Base-by-base conservation (phyloP, 1,140 invertebrate species). In the Camponotus vicinus region DNA sequence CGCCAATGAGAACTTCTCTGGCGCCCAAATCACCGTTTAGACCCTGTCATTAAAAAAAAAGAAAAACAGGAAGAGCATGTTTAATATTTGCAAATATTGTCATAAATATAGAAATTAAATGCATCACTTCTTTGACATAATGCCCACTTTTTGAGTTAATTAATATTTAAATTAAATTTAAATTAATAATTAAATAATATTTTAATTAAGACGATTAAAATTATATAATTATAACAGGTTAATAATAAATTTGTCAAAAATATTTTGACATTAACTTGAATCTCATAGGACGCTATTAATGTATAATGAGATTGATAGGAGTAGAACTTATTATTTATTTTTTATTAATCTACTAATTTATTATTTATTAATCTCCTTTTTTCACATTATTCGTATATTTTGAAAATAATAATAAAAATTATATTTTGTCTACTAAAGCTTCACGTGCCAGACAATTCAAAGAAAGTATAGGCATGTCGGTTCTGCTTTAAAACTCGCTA, bases 1-100 rank as follows among this genome's bases (percentile, higher is more conserved):
- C 97, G 71, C 96, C 96, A 79, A 98, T 96, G 64, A 98, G 95
- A 87, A 96, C 96, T 87, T 97, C 97, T 69, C 97, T 96, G 64
- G 95, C 96, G 32, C 96, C 96, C 89, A 97, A 95, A 94, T 97
- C 96, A 61, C 96, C 96, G 88, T 96, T 96, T 61, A 97, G 91
- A 64, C 96, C 96, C 97, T 96, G 95, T 82, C 91, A 93, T 86
- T 77, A 32, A 11, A 37, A 59, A 37, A 37, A 75, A 34, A 55
- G 9, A n/a, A 34, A 42, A 67, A 37, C 4, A 13, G 11, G 0
- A 42, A 59, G 3, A 13, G 2, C 5, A 21, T 49, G 55, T 55
- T 79, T 27, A 55, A 49, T 57, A 37, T 69, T 59, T 5, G 8
- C 34, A 5, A n/a, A 61, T 42, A 59, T 45, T 73, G 9, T 0